phyloP scores from a whole-genome alignment of 1,140 invertebrate species.

The Oryctes rhinoceros region DNA sequence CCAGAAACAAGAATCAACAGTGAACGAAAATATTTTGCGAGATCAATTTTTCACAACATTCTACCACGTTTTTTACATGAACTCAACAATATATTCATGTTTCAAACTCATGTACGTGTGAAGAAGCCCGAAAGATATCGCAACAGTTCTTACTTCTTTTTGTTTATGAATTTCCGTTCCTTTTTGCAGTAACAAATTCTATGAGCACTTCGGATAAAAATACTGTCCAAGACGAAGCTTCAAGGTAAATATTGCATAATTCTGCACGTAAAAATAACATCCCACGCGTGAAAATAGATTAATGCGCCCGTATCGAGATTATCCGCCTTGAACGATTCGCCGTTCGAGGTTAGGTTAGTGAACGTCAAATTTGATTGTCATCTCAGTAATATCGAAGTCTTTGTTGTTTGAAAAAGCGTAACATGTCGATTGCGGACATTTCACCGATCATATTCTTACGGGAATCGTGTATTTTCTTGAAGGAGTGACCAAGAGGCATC shows the following conservation, averaged over 20 bases:
- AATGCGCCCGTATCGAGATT: not conserved
- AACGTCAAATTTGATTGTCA: conserved; percentile 56
- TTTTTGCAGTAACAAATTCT: conserved; percentile 48
- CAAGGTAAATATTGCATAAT: conserved; percentile 54
- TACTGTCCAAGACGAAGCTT: conserved; percentile 58
- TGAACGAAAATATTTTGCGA: conserved; percentile 31
- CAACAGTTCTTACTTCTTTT: not conserved
- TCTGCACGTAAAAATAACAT: conserved; percentile 8
- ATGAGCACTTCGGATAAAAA: conserved; percentile 58
- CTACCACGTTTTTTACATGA: conserved; percentile 22
- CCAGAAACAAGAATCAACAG: conserved; percentile 29
- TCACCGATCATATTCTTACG: conserved; percentile 23
- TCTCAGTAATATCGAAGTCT: conserved; percentile 45
- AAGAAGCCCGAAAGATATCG: not conserved
- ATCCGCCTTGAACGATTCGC: not conserved
- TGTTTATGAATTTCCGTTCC: conserved; percentile 16
- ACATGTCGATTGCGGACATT: not conserved
- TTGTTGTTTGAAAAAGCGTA: conserved; percentile 43
- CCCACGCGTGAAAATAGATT: not conserved
- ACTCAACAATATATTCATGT: conserved; percentile 25
- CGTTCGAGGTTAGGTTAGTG: conserved; percentile 49
- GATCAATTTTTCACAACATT: conserved; percentile 13
- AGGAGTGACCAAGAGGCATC: conserved; percentile 59
- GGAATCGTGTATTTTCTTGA: conserved; percentile 40
- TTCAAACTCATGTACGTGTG: conserved; percentile 28